A percentile compares a stretch with the other conserved stretches of the same genome.
Evolutionary conservation across 1,140 invertebrate species (phyloP).

Genomic region (Dolichoris vasculosae): DNA sequence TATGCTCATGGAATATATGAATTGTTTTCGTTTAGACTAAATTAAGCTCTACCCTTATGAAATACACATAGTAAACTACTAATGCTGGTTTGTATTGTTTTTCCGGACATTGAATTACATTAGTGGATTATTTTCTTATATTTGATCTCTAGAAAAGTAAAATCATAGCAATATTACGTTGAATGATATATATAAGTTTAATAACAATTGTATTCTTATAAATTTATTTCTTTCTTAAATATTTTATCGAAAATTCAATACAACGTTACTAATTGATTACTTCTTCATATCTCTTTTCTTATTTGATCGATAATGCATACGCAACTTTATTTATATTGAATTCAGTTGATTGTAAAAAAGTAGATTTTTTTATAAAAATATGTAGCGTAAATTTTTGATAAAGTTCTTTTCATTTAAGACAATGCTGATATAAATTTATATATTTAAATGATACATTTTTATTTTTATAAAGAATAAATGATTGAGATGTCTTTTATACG

Average conservation of each 20-base stretch:
- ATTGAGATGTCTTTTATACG: too few relatives aligned
- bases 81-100: background rate
- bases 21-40: background rate
- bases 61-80: background rate
- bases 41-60: background rate
- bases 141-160: background rate
- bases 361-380: background rate
- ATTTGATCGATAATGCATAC: background rate
- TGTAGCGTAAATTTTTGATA: background rate
- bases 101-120: background rate
- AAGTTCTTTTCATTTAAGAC: background rate
- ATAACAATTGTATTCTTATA: background rate
- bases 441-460: background rate
- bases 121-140: background rate
- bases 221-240: background rate
- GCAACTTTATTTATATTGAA: background rate
- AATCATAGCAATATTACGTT: background rate
- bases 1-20: background rate
- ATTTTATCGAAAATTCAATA: background rate
- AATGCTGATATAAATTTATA: background rate
- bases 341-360: background rate
- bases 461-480: too few relatives aligned
- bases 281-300: too few relatives aligned
- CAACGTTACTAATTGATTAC: too few relatives aligned
- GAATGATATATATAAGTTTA: background rate